phyloP scores from a whole-genome alignment of 2,888 invertebrate species.

The Xestoiulus laeticollis region DNA sequence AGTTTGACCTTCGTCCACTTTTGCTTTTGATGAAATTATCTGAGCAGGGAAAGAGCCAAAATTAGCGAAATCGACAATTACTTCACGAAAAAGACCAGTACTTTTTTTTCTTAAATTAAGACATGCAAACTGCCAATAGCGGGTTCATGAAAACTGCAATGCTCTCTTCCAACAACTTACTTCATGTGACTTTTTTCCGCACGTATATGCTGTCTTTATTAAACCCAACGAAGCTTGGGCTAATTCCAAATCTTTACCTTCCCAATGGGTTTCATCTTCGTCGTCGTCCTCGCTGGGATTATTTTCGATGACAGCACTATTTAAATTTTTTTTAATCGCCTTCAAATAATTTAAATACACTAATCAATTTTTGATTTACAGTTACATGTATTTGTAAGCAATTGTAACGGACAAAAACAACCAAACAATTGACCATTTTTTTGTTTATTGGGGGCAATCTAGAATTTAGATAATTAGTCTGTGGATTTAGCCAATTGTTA shows the following conservation, averaged over 20 bases:
- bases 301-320: not conserved
- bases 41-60: not conserved
- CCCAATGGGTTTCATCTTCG: constrained; percentile 5
- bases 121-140: not conserved
- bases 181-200: not conserved
- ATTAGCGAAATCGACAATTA: not conserved
- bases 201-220: constrained; percentile 45
- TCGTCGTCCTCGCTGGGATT: not conserved
- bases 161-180: not conserved
- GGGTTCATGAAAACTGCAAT: not conserved
- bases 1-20: not conserved
- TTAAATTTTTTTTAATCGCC: not conserved
- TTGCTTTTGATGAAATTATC: not conserved
- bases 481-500: too few relatives aligned
- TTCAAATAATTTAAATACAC: not conserved
- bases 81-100: not conserved
- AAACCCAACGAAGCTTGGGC: constrained; percentile 14
- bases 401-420: too few relatives aligned
- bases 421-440: too few relatives aligned
- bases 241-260: constrained; percentile 15
- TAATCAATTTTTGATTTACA: not conserved
- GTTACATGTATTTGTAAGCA: too few relatives aligned
- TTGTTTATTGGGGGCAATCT: too few relatives aligned
- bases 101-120: too few relatives aligned
- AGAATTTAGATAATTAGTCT: too few relatives aligned